Evolutionary conservation across 1,140 invertebrate genomes (phyloP).

Genomic region (Drosophila truncata): DNA sequence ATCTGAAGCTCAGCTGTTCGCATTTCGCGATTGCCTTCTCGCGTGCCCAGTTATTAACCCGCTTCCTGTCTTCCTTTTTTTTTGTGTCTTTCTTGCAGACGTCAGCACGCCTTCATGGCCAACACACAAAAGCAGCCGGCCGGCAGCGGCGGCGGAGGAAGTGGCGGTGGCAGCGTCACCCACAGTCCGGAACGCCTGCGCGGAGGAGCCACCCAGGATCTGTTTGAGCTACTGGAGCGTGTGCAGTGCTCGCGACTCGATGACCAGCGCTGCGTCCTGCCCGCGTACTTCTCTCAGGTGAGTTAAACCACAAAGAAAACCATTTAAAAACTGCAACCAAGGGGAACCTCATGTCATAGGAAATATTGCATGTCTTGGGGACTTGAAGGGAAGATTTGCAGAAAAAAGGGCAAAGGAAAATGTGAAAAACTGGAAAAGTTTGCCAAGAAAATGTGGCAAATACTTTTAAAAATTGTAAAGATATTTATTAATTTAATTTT

Average conservation of each 20-base stretch:
- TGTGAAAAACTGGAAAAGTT: background rate
- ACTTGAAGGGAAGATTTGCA: background rate
- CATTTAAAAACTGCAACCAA: background rate
- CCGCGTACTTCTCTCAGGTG: constrained; percentile 95
- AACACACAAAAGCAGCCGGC: constrained; percentile 73
- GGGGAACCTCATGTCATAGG: constrained; percentile 17
- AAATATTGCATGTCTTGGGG: constrained; percentile 1
- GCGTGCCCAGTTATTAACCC: constrained; percentile 72
- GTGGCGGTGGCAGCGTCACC: constrained; percentile 83
- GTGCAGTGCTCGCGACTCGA: constrained; percentile 96
- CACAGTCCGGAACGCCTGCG: constrained; percentile 86
- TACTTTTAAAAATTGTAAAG: too few species aligned
- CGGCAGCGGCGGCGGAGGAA: constrained; percentile 57
- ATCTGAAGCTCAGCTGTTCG: constrained; percentile 45
- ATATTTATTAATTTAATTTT: too few species aligned
- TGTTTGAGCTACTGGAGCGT: constrained; percentile 95
- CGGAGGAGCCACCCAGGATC: constrained; percentile 91
- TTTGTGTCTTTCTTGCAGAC: constrained; percentile 77
- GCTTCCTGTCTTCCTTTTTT: constrained; percentile 53
- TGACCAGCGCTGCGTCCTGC: constrained; percentile 96
- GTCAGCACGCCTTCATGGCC: constrained; percentile 86
- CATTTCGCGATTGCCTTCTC: constrained; percentile 55
- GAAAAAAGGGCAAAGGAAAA: background rate
- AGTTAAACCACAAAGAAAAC: constrained; percentile 56
- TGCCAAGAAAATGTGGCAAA: background rate